phyloP scores from a whole-genome alignment of 2,888 invertebrate species.

The Epinotia nisella region DNA sequence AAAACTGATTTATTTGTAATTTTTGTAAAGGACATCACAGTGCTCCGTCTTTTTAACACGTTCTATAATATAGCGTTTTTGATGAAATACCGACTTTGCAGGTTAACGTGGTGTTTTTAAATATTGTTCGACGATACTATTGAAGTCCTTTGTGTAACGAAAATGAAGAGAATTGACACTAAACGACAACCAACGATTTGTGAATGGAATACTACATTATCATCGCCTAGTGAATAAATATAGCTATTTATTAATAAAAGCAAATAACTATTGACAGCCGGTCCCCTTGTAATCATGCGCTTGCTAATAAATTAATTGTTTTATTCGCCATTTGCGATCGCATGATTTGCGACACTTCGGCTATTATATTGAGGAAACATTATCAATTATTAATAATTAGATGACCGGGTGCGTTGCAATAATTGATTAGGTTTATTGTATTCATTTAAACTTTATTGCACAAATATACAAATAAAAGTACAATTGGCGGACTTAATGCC shows the following conservation, averaged over 20 bases:
- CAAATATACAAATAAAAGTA: no score
- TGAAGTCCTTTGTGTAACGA: background rate
- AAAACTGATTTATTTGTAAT: no score
- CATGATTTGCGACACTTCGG: constrained; percentile 11
- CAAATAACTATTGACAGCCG: background rate
- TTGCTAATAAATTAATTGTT: constrained; percentile 22
- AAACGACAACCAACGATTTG: background rate
- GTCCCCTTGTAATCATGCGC: constrained; percentile 6
- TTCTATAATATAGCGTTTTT: no score
- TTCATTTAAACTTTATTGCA: no score
- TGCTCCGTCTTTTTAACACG: no score
- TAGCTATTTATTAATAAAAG: background rate
- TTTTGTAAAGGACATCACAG: no score
- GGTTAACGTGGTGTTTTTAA: no score
- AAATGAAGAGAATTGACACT: background rate
- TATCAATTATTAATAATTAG: constrained; percentile 21
- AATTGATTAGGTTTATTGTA: constrained; percentile 13
- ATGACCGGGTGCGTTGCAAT: background rate
- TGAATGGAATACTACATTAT: constrained; percentile 8
- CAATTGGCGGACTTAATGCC: no score
- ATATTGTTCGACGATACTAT: no score
- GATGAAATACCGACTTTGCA: no score
- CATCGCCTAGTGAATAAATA: background rate
- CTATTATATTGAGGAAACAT: constrained; percentile 18
- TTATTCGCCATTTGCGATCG: constrained; percentile 18